These are phyloP conservation scores for Scortum barcoo DNA, from an alignment of 2,113 vertebrate genomes.

Conservation along the genomic window DNA sequence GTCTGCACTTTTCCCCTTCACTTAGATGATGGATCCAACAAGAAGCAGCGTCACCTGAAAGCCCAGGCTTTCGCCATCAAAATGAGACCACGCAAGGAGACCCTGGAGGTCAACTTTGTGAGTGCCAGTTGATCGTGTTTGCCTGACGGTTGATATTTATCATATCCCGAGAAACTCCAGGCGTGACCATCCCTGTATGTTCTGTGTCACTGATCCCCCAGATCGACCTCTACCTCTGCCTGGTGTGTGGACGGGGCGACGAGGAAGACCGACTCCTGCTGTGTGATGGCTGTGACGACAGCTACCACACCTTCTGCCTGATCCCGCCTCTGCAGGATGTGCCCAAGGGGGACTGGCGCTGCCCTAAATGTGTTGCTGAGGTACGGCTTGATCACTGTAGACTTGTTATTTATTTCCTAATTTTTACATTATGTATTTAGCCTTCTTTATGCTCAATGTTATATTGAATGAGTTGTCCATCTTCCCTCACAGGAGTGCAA, in stretches of 20 bases:
- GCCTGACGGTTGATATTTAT: neutral
- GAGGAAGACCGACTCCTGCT: conserved; percentile 95
- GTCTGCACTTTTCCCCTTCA: neutral
- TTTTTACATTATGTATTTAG: neutral
- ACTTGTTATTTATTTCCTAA: neutral
- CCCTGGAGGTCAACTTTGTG: conserved; percentile 96
- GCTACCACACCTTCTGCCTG: conserved; percentile 98
- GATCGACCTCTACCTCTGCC: conserved; percentile 97
- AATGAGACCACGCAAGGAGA: conserved; percentile 96
- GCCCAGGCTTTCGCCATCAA: conserved; percentile 96
- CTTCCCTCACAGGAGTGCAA: conserved; percentile 91
- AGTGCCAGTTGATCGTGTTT: conserved; percentile 74
- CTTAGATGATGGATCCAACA: conserved; percentile 83
- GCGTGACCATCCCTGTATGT: neutral
- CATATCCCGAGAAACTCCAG: neutral
- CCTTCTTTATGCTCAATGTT: neutral
- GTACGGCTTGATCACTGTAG: conserved; percentile 75
- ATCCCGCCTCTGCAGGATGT: conserved; percentile 97
- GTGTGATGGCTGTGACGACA: conserved; percentile 98
- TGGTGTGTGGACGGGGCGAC: conserved; percentile 95
- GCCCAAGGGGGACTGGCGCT: conserved; percentile 98
- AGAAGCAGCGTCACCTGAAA: conserved; percentile 87
- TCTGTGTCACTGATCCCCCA: conserved; percentile 58
- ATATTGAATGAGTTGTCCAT: neutral
- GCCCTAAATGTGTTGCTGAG: conserved; percentile 97